Evolutionary conservation across 2,888 invertebrate species (phyloP), one percentile per base, ranked within the genome.

Genomic region (Eudasyphora cyanicolor): DNA sequence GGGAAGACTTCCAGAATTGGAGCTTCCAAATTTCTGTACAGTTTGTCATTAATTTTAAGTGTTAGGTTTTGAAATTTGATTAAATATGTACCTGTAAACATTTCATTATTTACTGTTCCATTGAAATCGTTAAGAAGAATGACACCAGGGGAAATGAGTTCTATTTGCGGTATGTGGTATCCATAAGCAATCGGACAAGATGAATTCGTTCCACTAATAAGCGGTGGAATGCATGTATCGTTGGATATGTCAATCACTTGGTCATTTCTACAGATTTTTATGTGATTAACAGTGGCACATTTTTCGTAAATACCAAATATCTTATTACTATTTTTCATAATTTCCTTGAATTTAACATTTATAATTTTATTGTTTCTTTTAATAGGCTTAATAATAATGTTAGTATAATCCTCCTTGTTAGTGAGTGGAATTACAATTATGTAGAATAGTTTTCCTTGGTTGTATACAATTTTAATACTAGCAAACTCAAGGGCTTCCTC

Each of bases 21-120:
- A 45, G 49, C 49, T 42, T 62, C 49, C 29, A 62, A 62, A 51
- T 51, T 70, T 49, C 51, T 29, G 32, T 51, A 32, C 27, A 51
- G 10, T 70, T 70, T 70, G 19, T 75, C 29, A 29, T 75, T 64
- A 49, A 75, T 75, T 45, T 19, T n/a, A 3, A 75, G 21, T 42
- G 75, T 75, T 24, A 21, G 14, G 62, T 75, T 75, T 17, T 60
- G 62, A 19, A 75, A 75, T 75, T 64, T 75, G 45, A 75, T 62
- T 62, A 75, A 45, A 42, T 17, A 75, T 27, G 75, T 75, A 2
- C 75, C 75, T 29, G 42, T 75, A 24, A 64, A 27, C n/a, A 45
- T 62, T 49, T 45, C 42, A 29, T 49, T 76, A 27, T 76, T 67
- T 49, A 76, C 35, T 51, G 27, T 67, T 49, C 67, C 64, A 45